phyloP scores from a whole-genome alignment of 2,888 invertebrate species.

The Drosophila stalkeri region DNA sequence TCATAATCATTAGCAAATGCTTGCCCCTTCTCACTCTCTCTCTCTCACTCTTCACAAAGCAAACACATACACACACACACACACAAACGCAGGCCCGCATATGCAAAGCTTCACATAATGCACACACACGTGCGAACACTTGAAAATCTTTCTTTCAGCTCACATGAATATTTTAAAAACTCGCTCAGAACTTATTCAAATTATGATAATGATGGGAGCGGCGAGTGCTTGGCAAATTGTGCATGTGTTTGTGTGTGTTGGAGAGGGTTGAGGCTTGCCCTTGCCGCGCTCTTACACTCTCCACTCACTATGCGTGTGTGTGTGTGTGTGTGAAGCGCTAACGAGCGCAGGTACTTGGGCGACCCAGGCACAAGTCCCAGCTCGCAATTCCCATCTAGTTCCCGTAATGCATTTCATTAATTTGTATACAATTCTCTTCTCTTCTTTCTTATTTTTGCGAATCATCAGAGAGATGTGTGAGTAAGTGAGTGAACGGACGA shows the following conservation, averaged over 20 bases:
- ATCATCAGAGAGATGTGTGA: conserved; percentile 15
- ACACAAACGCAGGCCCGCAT: conserved; percentile 1
- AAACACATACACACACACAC: conserved; percentile 25
- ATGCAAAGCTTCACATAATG: conserved; percentile 30
- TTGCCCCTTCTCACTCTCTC: not conserved
- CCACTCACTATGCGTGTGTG: not conserved
- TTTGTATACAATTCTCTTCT: conserved; percentile 55
- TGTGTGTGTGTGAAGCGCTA: conserved; percentile 41
- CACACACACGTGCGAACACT: conserved; percentile 70
- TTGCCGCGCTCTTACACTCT: not conserved
- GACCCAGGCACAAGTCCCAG: conserved; percentile 54
- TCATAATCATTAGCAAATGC: conserved; percentile 18
- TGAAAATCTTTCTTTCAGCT: conserved; percentile 66
- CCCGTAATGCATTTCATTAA: conserved; percentile 77
- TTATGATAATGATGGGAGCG: conserved; percentile 75
- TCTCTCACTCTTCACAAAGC: conserved; percentile 3
- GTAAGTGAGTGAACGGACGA: conserved; percentile 25
- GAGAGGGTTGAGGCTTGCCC: conserved; percentile 22
- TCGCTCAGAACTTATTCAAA: conserved; percentile 68
- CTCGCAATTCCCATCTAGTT: conserved; percentile 50
- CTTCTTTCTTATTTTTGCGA: conserved; percentile 11
- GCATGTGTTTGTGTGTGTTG: not conserved
- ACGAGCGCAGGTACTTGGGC: conserved; percentile 64
- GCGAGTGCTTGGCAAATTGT: conserved; percentile 64
- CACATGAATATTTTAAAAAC: conserved; percentile 76